A percentile compares a stretch with the other conserved stretches of the same genome.
phyloP scores from a whole-genome alignment of 2,113 vertebrate species.

The Microtus oregoni region DNA sequence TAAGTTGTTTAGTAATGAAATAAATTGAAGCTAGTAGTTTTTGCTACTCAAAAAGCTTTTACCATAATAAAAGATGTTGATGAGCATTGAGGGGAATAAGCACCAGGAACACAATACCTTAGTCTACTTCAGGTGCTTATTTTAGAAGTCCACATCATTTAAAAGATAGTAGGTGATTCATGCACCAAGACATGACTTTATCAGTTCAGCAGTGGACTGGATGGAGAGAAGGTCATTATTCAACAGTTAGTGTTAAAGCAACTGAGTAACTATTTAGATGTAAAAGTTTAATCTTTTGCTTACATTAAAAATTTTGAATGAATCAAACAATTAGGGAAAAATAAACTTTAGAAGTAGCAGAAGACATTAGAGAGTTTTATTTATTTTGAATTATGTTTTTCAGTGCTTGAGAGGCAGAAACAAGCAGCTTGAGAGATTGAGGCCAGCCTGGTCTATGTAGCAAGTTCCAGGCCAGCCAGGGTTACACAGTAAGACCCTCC shows the following conservation, averaged over 20 bases:
- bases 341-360: background rate
- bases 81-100: background rate
- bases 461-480: background rate
- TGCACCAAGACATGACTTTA: background rate
- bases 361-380: background rate
- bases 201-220: background rate
- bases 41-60: background rate
- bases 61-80: background rate
- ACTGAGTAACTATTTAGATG: background rate
- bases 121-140: background rate
- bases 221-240: background rate
- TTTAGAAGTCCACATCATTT: background rate
- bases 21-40: constrained; percentile 17
- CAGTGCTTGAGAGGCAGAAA: background rate
- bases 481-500: background rate
- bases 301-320: background rate
- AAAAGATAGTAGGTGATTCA: background rate
- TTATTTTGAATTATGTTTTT: background rate
- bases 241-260: background rate
- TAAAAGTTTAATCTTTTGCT: background rate
- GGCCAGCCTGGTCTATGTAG: background rate
- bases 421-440: background rate
- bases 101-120: background rate
- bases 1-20: background rate
- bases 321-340: background rate